Evolutionary conservation across 1,140 invertebrate genomes (phyloP).

Genomic region (Bicyclus anynana): DNA sequence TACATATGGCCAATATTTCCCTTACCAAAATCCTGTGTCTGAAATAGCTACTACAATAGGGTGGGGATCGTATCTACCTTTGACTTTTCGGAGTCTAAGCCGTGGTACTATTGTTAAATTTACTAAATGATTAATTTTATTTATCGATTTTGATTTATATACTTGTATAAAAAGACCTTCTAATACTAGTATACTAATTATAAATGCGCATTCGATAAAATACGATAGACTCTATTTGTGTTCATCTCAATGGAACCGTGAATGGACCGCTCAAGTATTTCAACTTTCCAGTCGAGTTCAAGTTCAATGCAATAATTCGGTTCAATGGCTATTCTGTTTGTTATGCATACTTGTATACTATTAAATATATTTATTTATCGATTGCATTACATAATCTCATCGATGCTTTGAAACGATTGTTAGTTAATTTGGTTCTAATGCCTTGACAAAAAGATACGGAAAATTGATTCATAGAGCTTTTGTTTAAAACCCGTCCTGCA

Average conservation of each 20-base stretch:
- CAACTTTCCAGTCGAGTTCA: constrained; percentile 4
- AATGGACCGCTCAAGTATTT: constrained; percentile 10
- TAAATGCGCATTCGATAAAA: background rate
- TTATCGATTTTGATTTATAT: too few relatives aligned
- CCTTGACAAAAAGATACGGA: too few relatives aligned
- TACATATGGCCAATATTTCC: too few relatives aligned
- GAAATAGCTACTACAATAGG: too few relatives aligned
- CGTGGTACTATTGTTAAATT: too few relatives aligned
- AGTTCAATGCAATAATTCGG: constrained; percentile 9
- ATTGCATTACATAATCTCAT: background rate
- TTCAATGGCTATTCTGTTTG: constrained; percentile 6
- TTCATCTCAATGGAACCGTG: constrained; percentile 3
- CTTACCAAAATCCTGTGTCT: too few relatives aligned
- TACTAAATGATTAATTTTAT: too few relatives aligned
- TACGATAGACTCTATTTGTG: background rate
- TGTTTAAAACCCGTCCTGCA: too few relatives aligned
- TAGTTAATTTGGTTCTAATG: background rate
- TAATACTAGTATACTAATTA: background rate
- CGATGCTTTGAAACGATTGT: background rate
- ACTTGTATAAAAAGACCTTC: background rate
- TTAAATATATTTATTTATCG: background rate
- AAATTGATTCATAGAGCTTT: too few relatives aligned
- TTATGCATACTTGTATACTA: background rate
- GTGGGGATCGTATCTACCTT: too few relatives aligned
- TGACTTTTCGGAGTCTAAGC: too few relatives aligned